Evolutionary conservation across 2,888 invertebrate species (phyloP).

Genomic region (Drosophila paucipuncta): DNA sequence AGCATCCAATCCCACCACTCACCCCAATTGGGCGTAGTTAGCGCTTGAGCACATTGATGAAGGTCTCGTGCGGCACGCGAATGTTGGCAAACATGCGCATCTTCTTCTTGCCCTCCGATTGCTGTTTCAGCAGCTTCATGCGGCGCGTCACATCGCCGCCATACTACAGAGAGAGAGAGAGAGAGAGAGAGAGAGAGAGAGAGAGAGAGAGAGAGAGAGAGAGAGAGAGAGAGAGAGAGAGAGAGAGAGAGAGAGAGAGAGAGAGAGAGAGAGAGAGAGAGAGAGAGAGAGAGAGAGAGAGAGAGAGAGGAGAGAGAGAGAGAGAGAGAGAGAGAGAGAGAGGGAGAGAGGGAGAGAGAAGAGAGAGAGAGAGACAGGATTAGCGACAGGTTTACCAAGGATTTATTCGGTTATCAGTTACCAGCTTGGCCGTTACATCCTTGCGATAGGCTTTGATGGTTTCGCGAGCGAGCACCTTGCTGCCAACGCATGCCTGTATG

Average conservation of each 20-base stretch:
- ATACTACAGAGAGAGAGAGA: slow-evolving; percentile 87
- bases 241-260: too few species aligned
- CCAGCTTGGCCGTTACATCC: slow-evolving; percentile 97
- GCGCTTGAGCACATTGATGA: slow-evolving; percentile 95
- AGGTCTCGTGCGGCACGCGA: slow-evolving; percentile 95
- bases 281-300: too few species aligned
- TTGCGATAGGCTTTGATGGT: slow-evolving; percentile 94
- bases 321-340: too few species aligned
- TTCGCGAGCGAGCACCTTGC: slow-evolving; percentile 93
- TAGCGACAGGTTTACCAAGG: not conserved
- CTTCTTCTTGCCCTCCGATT: slow-evolving; percentile 97
- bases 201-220: too few species aligned
- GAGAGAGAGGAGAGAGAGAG: too few species aligned
- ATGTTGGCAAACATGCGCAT: slow-evolving; percentile 97
- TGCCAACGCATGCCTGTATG: slow-evolving; percentile 93
- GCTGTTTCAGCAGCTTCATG: slow-evolving; percentile 94
- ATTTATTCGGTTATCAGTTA: slow-evolving; percentile 84
- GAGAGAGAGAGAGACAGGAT: not conserved
- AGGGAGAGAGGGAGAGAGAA: too few species aligned
- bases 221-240: too few species aligned
- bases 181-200: too few species aligned
- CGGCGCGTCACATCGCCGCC: slow-evolving; percentile 96
- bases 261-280: too few species aligned
- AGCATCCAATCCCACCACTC: slow-evolving; percentile 25
- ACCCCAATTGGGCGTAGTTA: slow-evolving; percentile 73